Base-by-base conservation (phyloP, 2,797 vertebrate species). In the Bovichtus variegatus region DNA sequence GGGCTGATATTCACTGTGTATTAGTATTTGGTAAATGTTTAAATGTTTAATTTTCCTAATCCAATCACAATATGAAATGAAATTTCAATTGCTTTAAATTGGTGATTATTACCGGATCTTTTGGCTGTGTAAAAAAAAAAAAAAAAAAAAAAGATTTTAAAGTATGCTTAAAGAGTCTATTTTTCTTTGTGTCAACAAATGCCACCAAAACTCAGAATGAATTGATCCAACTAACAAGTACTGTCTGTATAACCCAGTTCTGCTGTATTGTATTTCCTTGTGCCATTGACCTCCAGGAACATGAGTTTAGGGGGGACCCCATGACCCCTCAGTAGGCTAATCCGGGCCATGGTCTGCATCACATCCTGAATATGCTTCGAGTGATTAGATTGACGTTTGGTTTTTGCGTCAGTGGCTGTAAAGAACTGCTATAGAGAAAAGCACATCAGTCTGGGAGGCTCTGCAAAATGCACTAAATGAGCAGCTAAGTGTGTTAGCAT, bases 401-500 rank as follows among this genome's bases (percentile, higher is more conserved):
- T 54, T 69, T 53, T 21, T 40, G 40, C 13, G 50, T 76, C 34
- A 53, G 41, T 67, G 58, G 36, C 59, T 44, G 16, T 5, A 44
- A 44, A 43, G 19, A 21, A 23, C 46, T 18, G 31, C 73, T 27
- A 59, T 3, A 43, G 19, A 68, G 19, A 19, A 38, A 70, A 49
- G 27, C 62, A 25, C 21, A 47, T 25, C 51, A 27, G 71, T 50
- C 60, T 57, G 18, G 13, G 25, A 46, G 25, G 34, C 47, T 69
- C 68, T 18, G 51, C 46, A 46, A n/a, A 60, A 57, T 12, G 27
- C 38, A 41, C 27, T 44, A 40, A 57, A 66, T 40, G 23, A 71
- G 61, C 60, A 40, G 54, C 64, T 23, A 34, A 36, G 47, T 57
- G 68, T 61, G 72, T 61, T 68, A 73, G 49, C 59, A 23, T 29